A percentile compares a stretch with the other conserved stretches of the same genome.
phyloP scores from a whole-genome alignment of 2,113 vertebrate genomes.

The Chamaea fasciata region DNA sequence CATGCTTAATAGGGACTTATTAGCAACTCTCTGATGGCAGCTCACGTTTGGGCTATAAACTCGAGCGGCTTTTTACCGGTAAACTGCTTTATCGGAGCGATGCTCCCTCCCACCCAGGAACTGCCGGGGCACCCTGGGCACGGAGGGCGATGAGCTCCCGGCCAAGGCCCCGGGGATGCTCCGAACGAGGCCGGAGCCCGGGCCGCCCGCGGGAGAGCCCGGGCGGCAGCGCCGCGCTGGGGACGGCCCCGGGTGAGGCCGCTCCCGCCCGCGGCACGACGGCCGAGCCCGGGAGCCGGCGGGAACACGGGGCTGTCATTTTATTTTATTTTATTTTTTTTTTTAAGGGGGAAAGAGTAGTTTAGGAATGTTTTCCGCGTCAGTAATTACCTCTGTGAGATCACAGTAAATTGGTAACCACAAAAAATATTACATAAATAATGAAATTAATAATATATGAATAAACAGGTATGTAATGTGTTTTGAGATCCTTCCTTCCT shows the following conservation, averaged over 20 bases:
- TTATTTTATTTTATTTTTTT: rapidly evolving
- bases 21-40: slow-evolving; percentile 62
- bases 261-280: not conserved
- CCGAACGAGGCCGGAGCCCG: too few relatives aligned
- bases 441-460: not conserved
- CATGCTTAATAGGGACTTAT: slow-evolving; percentile 69
- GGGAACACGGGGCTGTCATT: too few relatives aligned
- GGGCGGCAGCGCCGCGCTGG: not conserved
- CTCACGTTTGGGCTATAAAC: slow-evolving; percentile 38
- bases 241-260: too few relatives aligned
- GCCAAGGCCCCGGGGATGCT: not conserved
- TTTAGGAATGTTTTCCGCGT: rapidly evolving
- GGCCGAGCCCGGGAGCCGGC: too few relatives aligned
- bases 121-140: not conserved
- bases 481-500: not conserved
- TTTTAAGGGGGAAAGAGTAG: not conserved
- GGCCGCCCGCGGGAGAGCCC: not conserved
- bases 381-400: not conserved
- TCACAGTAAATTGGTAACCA: not conserved
- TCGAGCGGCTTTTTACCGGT: not conserved
- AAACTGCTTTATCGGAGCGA: not conserved
- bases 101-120: too few relatives aligned
- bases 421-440: not conserved
- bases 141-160: not conserved
- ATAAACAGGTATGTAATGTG: not conserved